Evolutionary conservation across 2,113 vertebrate species (phyloP), one percentile per base, ranked within the genome.

Genomic region (Corvus moneduloides): DNA sequence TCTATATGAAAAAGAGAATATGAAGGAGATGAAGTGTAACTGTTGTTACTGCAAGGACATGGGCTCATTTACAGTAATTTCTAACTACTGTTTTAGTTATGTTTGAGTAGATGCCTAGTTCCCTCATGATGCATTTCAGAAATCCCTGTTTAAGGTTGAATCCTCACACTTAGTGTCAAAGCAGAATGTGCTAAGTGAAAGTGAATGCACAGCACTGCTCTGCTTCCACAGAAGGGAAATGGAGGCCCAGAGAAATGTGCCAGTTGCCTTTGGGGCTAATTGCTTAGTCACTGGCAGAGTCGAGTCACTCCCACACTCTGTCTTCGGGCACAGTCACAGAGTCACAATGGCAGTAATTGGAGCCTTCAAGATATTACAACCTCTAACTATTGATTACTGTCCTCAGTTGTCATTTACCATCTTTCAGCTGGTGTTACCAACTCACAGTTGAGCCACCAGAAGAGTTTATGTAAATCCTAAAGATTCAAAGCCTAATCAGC

Each of bases 221-320:
- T 49, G 90, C 89, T 96, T 97, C 97, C 73, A n/a, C 96, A 97
- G 97, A 94, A 72, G 78, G 96, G 95, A 97, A 97, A 94, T 48
- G 85, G 96, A 98, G 89, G 90, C 62, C n/a, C 62, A 54, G 51
- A 66, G 69, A 84, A 81, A 67, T 46, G 49, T 46, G 63, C 66
- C 77, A 16, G 43, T 63, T 7, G 41, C 86, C 85, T 66, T 64
- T 95, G 86, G 85, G 80, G 72, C 86, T 92, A 82, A 84, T 95
- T 81, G 77, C 72, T 66, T 44, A 92, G 63, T 88, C 91, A 63
- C 44, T 82, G 77, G 69, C 73, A 85, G 77, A 96, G 77, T 9
- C 6, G 0, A 76, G 76, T 91, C 89, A 58, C 59, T 93, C 94
- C 92, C 84, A 90, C 93, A 49, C 64, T 80, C 24, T 90, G 23